These are phyloP conservation scores for Lipotes vexillifer DNA, from an alignment of 2,113 vertebrate genomes.

Conservation along the genomic window DNA sequence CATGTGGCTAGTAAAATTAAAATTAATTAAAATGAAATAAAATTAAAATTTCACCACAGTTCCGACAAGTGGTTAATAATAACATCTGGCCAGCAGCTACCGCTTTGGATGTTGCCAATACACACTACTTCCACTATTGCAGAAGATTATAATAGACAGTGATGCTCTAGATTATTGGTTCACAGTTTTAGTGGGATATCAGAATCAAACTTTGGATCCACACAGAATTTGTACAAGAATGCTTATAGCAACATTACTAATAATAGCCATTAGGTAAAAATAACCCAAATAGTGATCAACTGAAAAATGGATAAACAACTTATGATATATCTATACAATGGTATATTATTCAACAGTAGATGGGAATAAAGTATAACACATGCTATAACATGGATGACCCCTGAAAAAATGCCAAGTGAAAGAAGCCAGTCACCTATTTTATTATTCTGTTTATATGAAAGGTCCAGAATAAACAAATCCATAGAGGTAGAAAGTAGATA, in stretches of 20 bases:
- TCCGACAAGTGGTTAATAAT: background rate
- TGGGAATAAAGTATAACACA: background rate
- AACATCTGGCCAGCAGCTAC: background rate
- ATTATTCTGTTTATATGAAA: background rate
- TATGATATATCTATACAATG: background rate
- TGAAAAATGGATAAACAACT: background rate
- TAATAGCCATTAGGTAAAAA: background rate
- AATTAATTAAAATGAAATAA: background rate
- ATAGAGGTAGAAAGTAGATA: background rate
- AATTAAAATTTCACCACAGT: background rate
- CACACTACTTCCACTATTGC: background rate
- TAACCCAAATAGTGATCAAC: background rate
- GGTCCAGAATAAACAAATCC: background rate
- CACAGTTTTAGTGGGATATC: background rate
- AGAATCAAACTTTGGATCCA: background rate
- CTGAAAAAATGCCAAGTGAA: background rate
- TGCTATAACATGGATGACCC: background rate
- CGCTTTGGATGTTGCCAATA: background rate
- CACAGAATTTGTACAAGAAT: background rate
- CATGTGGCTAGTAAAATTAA: background rate
- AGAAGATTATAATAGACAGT: background rate
- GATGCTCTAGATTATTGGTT: background rate
- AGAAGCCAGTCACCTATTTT: background rate
- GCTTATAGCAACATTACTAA: background rate
- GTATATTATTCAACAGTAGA: background rate